Conservation (phyloP, 2,888 invertebrate species). For the Odontocerum albicorne region DNA sequence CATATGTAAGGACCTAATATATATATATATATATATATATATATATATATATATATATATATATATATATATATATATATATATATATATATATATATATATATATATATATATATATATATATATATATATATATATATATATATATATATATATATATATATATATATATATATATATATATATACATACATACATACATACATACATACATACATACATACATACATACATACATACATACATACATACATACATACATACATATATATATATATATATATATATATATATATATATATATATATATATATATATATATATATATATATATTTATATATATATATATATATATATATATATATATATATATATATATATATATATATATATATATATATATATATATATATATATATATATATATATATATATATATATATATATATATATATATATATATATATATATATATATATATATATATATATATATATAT, state of each 20-base stretch:
- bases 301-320: not conserved
- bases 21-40: no score
- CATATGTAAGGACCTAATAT: no score
- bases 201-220: no score
- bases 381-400: not conserved
- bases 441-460: not conserved
- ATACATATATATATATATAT: not conserved
- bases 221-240: no score
- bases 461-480: not conserved
- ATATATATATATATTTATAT: not conserved
- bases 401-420: not conserved
- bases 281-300: not conserved
- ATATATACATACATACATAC: no score
- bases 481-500: not conserved
- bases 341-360: not conserved
- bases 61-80: no score
- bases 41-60: no score
- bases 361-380: not conserved
- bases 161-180: no score
- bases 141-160: no score
- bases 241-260: not conserved
- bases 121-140: no score
- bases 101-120: no score
- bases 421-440: not conserved
- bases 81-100: no score